Base-by-base conservation (phyloP, 2,797 vertebrate genomes). In the Tangara arthus region DNA sequence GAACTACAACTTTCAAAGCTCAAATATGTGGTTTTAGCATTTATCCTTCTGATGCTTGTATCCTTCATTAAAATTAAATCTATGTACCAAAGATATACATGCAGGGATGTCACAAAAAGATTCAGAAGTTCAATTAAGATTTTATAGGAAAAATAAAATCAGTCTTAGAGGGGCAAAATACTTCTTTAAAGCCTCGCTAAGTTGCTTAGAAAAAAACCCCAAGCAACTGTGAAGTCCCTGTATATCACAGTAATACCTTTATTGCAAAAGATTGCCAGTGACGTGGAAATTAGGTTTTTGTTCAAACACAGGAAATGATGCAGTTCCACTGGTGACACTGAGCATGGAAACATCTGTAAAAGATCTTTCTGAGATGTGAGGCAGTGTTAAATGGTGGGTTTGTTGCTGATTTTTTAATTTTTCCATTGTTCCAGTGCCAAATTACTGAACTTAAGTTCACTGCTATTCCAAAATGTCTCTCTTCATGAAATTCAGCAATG, bases 181-280 rank as follows among this genome's bases (percentile, higher is more conserved):
- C 71, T 87, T 91, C 34, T 89, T 95, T 78, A 89, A 90, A 96
- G 66, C 20, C 61, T 85, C 72, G n/a, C 23, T 89, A 61, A 72
- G 44, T 79, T 82, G 37, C 57, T 79, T 71, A 7, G 49, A 7
- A 81, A 78, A 77, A 39, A 21, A 14, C 1, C 6, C 12, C 0
- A 24, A 56, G 15, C 16, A 3, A 15, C 72, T 61, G 28, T 86
- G 75, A 73, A 85, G 61, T 60, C 68, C 79, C 73, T 73, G 18
- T 76, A 32, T 75, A 84, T 82, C 75, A 91, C 56, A 95, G 60
- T 64, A 82, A 65, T 83, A 63, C 69, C 65, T 94, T 27, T 19
- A 19, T 19, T 52, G 17, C 50, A 30, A 30, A 30, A 52, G 27
- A 19, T 19, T 8, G 11, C 50, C 28, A 30, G 27, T 30, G 18